Evolutionary conservation across 2,888 invertebrate species (phyloP), one percentile per base, ranked within the genome.

Genomic region (Zonitis immaculata): DNA sequence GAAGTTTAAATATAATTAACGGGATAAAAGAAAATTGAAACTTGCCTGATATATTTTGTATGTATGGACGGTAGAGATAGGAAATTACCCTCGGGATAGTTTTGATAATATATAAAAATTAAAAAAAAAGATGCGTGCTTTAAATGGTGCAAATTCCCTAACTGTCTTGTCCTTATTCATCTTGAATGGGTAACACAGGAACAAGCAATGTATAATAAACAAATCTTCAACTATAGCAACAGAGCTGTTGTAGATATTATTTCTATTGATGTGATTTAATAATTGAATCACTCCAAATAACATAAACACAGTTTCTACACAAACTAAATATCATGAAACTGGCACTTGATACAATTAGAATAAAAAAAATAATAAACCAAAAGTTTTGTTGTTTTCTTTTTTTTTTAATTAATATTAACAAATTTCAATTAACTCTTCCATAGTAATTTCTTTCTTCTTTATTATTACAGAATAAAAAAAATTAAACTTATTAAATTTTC

Each of bases 61-160:
- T 16, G 6, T 39, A 6, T 16, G 18, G 14, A 8, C 27, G 18
- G 44, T 44, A 44, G 14, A 44, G n/a, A 44, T 27, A 66, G 66
- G 68, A 69, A 69, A 69, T 68, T 71, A 71, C 69, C 66, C 66
- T 66, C 51, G 60, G 62, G 9, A 39, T 39, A 39, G 39, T 39
- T 39, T 18, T 54, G 47, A 60, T 63, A 65, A 64, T 59, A 63
- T 65, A 64, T 61, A 65, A 67, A 66, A 67, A 39, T 18, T 56
- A 60, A 60, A 64, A 63, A 61, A 61, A 64, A 61, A 68, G 68
- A 70, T 73, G 73, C 72, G 72, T 73, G 72, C 73, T 70, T 68
- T 71, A 65, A 71, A 72, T 60, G 68, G 67, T 63, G 64, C 56
- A 62, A 67, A 70, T 64, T 64, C 63, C 58, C 56, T 56, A 59